phyloP scores from a whole-genome alignment of 2,888 invertebrate genomes.

The Alviniconcha strummeri region DNA sequence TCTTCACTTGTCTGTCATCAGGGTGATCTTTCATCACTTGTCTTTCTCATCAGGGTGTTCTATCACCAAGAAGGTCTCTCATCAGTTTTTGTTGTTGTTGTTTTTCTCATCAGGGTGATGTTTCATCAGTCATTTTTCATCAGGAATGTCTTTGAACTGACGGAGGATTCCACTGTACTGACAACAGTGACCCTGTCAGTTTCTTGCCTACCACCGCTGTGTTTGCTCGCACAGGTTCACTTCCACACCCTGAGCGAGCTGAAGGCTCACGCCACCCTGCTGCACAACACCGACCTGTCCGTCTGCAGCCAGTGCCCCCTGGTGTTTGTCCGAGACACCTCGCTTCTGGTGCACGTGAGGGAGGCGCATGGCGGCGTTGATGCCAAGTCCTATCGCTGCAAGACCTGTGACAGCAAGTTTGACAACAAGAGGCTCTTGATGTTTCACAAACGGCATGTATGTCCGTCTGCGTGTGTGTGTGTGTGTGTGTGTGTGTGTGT shows the following conservation, averaged over 20 bases:
- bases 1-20: too few species aligned
- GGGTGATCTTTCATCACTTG: too few species aligned
- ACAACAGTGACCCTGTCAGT: too few species aligned
- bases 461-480: background rate
- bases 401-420: background rate
- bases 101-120: too few species aligned
- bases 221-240: background rate
- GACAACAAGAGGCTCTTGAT: background rate
- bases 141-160: too few species aligned
- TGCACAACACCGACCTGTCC: slow-evolving; percentile 8
- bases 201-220: too few species aligned
- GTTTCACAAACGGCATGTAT: background rate
- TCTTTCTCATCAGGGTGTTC: too few species aligned
- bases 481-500: background rate
- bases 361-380: background rate
- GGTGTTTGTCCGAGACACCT: background rate
- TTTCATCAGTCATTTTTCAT: too few species aligned
- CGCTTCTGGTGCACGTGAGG: background rate
- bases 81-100: too few species aligned
- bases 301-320: slow-evolving; percentile 8
- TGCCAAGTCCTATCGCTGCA: background rate
- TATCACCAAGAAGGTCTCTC: too few species aligned
- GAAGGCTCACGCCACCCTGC: slow-evolving; percentile 13
- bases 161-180: too few species aligned
- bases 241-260: slow-evolving; percentile 13